phyloP scores from a whole-genome alignment of 2,113 vertebrate genomes.

The Cavia aperea region DNA sequence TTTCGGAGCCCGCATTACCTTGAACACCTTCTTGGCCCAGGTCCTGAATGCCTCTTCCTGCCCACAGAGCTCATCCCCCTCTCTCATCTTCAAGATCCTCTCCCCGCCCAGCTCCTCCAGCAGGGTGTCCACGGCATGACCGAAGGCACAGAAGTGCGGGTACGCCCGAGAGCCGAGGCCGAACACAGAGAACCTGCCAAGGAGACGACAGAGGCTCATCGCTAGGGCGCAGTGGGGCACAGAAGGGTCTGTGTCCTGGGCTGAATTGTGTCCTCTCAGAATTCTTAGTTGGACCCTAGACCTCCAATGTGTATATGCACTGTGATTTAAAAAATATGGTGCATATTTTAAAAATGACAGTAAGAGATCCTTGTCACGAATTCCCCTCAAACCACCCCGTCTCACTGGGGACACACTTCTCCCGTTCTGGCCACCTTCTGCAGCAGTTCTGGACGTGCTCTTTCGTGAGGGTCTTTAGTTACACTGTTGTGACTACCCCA shows the following conservation, averaged over 20 bases:
- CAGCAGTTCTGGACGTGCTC: neutral
- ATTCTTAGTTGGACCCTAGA: neutral
- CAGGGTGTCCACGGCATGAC: slow-evolving; percentile 94
- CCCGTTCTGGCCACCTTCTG: neutral
- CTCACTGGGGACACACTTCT: neutral
- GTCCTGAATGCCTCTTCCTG: slow-evolving; percentile 98
- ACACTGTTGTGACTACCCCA: neutral
- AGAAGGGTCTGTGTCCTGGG: neutral
- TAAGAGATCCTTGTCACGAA: neutral
- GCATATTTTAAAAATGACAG: neutral
- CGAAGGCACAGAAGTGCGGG: slow-evolving; percentile 98
- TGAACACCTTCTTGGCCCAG: slow-evolving; percentile 99
- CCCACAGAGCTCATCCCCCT: slow-evolving; percentile 96
- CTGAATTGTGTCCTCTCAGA: neutral
- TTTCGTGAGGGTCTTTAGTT: neutral
- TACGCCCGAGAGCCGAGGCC: slow-evolving; percentile 96
- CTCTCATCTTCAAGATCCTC: slow-evolving; percentile 96
- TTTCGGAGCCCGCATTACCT: slow-evolving; percentile 79
- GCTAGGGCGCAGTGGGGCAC: accelerated
- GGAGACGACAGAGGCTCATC: neutral
- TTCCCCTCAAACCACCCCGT: neutral
- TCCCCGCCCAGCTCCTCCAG: slow-evolving; percentile 97
- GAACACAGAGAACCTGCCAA: slow-evolving; percentile 91
- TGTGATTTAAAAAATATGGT: neutral
- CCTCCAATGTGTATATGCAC: neutral